These are phyloP conservation scores for Lasioglossum malachurum DNA, from an alignment of 2,888 invertebrate genomes.

Conservation along the genomic window DNA sequence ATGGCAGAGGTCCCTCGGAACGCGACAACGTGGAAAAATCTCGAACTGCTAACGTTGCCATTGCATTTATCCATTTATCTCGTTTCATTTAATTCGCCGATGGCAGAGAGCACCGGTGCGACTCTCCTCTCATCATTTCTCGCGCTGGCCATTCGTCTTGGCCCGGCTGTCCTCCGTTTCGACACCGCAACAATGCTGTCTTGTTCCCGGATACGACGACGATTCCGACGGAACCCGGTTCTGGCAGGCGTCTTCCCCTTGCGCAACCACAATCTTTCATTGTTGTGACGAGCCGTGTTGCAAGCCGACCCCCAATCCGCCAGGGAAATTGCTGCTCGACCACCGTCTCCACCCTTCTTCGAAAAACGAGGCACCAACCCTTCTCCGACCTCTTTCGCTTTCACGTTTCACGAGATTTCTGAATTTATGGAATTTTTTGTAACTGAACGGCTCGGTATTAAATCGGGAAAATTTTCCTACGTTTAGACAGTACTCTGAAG, in stretches of 20 bases:
- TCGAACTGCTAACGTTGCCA: not conserved
- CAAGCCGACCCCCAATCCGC: not conserved
- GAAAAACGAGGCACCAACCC: not conserved
- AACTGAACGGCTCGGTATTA: not conserved
- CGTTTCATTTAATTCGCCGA: not conserved
- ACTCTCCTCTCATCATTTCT: not conserved
- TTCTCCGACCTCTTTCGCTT: not conserved
- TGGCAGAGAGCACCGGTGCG: not conserved
- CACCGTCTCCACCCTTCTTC: not conserved
- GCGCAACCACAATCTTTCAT: constrained; percentile 8
- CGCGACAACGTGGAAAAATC: not conserved
- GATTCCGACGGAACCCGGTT: not conserved
- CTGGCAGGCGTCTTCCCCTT: constrained; percentile 25
- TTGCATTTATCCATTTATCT: not conserved
- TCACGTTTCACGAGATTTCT: not conserved
- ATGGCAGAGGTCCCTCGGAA: not conserved
- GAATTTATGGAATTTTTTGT: not conserved
- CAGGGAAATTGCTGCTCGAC: not conserved
- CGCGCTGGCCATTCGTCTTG: constrained; percentile 20
- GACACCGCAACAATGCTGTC: constrained; percentile 17
- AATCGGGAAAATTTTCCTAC: not conserved
- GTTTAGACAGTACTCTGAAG: not conserved
- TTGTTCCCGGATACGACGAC: constrained; percentile 7
- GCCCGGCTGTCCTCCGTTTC: constrained; percentile 28
- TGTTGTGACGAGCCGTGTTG: not conserved